Evolutionary conservation across 2,797 vertebrate genomes (phyloP), one percentile per base, ranked within the genome.

Genomic region (Heterohyrax brucei): DNA sequence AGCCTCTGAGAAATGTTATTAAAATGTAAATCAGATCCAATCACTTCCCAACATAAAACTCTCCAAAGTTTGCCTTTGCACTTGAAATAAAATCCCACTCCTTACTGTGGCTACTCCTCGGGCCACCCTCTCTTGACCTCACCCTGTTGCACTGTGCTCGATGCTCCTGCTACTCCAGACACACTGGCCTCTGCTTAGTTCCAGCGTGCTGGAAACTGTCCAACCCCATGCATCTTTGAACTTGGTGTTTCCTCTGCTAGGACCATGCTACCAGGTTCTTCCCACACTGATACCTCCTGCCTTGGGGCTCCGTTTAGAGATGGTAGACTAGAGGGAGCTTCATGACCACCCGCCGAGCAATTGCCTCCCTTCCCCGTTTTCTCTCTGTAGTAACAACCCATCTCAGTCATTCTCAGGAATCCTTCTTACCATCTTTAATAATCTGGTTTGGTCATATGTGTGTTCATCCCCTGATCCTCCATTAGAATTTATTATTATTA

Each of bases 21-120:
- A 85, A 93, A 85, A 95, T 91, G 83, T 56, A 89, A 95, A 95
- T 95, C 86, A 91, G 91, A 79, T 61, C 72, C 3, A 12, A 50
- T 48, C 0, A 3, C 85, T 56, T 91, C 77, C 79, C 18, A 22
- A 48, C 87, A 70, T 26, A 81, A 44, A 56, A 28, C 59, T 59
- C 53, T 90, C 56, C 73, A 48, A 44, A 90, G 75, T n/a, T 24
- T 44, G 33, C 75, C n/a, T 1, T 59, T 10, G 3, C 59, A 13
- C 84, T 81, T 30, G 76, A 86, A 62, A 18, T 19, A 79, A 61
- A 77, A 28, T 72, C 75, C 89, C 48, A 0, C 0, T 10, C 77
- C 85, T 61, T 10, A 2, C 21, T 13, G 1, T 9, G 33, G 14
- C 70, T 4, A 22, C 28, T 62, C 62, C 88, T 56, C 39, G 5